Conservation (phyloP, 1,140 invertebrate species). For the Polypedilum vanderplanki region DNA sequence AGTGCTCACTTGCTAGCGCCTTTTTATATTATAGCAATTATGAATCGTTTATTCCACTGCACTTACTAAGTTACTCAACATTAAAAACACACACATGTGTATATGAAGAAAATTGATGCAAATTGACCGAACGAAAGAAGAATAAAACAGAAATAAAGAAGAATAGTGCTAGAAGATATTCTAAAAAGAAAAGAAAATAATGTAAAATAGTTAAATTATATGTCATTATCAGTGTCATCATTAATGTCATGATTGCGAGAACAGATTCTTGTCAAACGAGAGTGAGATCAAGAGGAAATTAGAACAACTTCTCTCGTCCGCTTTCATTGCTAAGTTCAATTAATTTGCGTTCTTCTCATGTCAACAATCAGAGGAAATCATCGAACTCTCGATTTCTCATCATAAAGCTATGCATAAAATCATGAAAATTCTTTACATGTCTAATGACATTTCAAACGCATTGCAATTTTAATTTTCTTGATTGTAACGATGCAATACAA, state of each 20-base stretch:
- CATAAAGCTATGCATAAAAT: not conserved
- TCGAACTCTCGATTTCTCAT: not conserved
- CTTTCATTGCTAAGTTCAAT: not conserved
- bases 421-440: not conserved
- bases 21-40: not conserved
- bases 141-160: not conserved
- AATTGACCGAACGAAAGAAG: not conserved
- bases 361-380: not conserved
- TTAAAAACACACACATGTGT: not conserved
- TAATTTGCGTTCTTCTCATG: not conserved
- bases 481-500: not conserved
- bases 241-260: not conserved
- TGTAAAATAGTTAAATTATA: constrained; percentile 2
- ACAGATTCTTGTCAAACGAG: constrained; percentile 11
- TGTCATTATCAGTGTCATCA: not conserved
- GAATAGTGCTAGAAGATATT: no score
- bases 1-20: not conserved
- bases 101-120: not conserved
- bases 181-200: not conserved
- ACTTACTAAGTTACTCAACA: not conserved
- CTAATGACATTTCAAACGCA: constrained; percentile 4
- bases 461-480: not conserved
- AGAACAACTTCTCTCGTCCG: not conserved
- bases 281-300: constrained; percentile 11
- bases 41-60: not conserved